Base-by-base conservation (phyloP, 2,888 invertebrate genomes). In the Therioaphis trifolii region DNA sequence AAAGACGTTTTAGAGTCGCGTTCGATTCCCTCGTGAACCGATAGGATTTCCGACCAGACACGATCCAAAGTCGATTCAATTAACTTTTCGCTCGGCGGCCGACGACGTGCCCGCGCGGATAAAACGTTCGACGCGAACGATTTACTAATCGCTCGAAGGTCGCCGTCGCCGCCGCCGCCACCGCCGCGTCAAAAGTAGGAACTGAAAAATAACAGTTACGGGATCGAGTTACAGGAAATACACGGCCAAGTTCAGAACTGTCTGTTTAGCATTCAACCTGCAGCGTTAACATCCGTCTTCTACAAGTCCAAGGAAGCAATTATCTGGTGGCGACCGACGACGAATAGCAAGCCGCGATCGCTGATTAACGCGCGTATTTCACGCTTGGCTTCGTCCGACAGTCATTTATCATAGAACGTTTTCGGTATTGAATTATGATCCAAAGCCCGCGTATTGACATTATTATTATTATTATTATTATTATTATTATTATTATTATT, bases 221-320 rank as follows among this genome's bases (percentile, higher is more conserved):
- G 58, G 79, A 80, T 80, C 58, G 21, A 46, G 29, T 71, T 46
- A 21, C 79, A 80, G 79, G 79, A 80, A 80, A 43, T 80, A 55
- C 46, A 58, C 58, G 40, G 46, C 58, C 69, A 80, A 71, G 79
- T 69, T 71, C 79, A 80, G 61, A 69, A 71, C 29, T 58, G 46
- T 49, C 58, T 58, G 46, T n/a, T 69, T 55, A 58, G 27, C 58
- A 58, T 71, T 29, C 43, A 69, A 14, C 43, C 21, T 29, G 40
- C 52, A 49, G 52, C 11, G n/a, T 43, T 24, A 69, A 40, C 14
- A 69, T 68, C 58, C 58, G 75, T 40, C 52, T 68, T n/a, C 58
- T n/a, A n/a, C 58, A 58, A 71, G 79, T 61, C 79, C 58, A 71
- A 80, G 43, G 79, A 71, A 71, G 21, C 71, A 58, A 71, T 66